These are phyloP conservation scores for Papilio glaucus DNA, from an alignment of 1,140 invertebrate genomes.

Conservation along the genomic window DNA sequence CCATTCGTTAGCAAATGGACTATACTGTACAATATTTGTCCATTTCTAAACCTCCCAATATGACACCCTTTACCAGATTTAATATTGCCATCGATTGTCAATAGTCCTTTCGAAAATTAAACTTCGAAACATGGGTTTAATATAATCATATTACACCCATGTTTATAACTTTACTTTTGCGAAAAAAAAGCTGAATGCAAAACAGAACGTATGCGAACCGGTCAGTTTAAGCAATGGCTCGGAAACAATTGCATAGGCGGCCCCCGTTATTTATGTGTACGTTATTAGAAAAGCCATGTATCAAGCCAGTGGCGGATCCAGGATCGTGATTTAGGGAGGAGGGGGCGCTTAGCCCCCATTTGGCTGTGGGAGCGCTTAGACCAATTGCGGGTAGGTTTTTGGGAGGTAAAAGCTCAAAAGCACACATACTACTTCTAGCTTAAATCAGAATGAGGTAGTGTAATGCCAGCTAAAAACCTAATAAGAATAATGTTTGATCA, in stretches of 20 bases:
- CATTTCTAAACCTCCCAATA: background rate
- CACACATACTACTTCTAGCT: no score
- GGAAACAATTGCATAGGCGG: conserved; percentile 14
- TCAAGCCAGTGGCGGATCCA: background rate
- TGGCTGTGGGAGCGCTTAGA: no score
- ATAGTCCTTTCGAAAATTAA: background rate
- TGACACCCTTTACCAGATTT: background rate
- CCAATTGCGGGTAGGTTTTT: no score
- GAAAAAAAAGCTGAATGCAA: background rate
- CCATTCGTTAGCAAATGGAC: conserved; percentile 18
- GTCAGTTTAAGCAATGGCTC: background rate
- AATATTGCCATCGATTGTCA: no score
- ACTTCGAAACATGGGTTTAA: background rate
- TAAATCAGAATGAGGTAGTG: no score
- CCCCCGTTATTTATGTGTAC: conserved; percentile 5
- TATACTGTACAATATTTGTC: background rate
- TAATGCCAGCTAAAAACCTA: no score
- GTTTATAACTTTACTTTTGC: background rate
- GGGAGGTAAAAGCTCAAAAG: no score
- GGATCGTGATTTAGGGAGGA: no score
- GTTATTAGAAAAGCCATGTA: conserved; percentile 11
- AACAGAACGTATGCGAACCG: background rate
- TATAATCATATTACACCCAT: background rate
- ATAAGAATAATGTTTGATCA: no score
- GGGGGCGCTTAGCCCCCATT: no score